Base-by-base conservation (phyloP, 2,113 vertebrate species). In the Isurus oxyrinchus region DNA sequence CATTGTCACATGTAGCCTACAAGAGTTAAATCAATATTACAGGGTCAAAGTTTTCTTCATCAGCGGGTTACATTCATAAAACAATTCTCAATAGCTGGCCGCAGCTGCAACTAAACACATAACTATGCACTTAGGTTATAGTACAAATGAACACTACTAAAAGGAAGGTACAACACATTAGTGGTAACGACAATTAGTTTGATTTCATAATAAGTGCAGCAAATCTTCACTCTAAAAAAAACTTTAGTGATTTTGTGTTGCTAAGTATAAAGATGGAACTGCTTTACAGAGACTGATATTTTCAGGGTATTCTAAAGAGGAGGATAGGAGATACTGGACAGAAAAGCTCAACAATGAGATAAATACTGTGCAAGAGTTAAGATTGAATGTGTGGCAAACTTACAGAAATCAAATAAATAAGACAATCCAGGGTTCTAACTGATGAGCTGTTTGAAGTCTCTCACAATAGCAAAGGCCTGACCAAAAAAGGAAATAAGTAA, bases 1-100 rank as follows among this genome's bases (percentile, higher is more conserved):
- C 99, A 94, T 99, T 99, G 98, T 99, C 99, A 97, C 98, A 99
- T 96, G 99, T 98, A 96, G 98, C 98, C 99, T 99, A 97, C 76
- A 97, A 97, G 13, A 97, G 31, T 57, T 96, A 97, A 97, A 94
- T 25, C 13, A 72, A 95, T 53, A 31, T 95, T 53, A 49, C 25
- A 40, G 40, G 27, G 44, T 95, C 25, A 69, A 69, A 72, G 90
- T n/a, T 35, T n/a, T 3, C 23, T 5, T 55, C 67, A 76, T 49
- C 44, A 95, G 67, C 40, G 53, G 13, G 21, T 49, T 66, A 44
- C 53, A 16, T 72, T 53, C 40, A 94, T 95, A 53, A 72, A 95
- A 76, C 10, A 69, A 69, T 69, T 14, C 40, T 49, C 25, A 76
- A 27, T 69, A 25, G 23, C 35, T 76, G 10, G n/a, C 63, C 35